A percentile compares a stretch with the other conserved stretches of the same genome.
Evolutionary conservation across 2,888 invertebrate species (phyloP).

Genomic region (Amiota communis): DNA sequence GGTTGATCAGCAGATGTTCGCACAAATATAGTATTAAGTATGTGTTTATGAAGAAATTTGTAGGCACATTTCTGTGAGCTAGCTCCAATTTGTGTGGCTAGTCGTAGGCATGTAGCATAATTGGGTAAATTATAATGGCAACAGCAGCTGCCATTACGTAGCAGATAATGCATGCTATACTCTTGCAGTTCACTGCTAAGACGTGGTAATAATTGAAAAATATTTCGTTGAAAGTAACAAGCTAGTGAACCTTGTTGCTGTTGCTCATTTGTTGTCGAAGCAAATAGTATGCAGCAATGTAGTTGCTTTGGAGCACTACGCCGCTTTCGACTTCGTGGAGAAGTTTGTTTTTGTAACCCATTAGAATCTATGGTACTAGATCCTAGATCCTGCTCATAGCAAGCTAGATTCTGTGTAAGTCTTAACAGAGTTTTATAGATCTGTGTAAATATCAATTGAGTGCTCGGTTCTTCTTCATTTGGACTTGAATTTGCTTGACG

Average conservation of each 20-base stretch:
- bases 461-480: slow-evolving; percentile 2
- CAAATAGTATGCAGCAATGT: slow-evolving; percentile 50
- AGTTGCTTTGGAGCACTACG: slow-evolving; percentile 52
- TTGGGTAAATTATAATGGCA: slow-evolving; percentile 67
- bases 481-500: slow-evolving; percentile 32
- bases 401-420: slow-evolving; percentile 64
- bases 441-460: slow-evolving; percentile 46
- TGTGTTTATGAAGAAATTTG: slow-evolving; percentile 65
- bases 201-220: slow-evolving; percentile 61
- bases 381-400: slow-evolving; percentile 55
- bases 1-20: slow-evolving; percentile 32
- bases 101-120: slow-evolving; percentile 57
- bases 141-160: slow-evolving; percentile 69
- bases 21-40: slow-evolving; percentile 64
- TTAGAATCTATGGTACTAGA: slow-evolving; percentile 48
- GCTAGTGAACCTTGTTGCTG: slow-evolving; percentile 52
- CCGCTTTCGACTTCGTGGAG: slow-evolving; percentile 46
- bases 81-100: slow-evolving; percentile 51
- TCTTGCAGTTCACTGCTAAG: slow-evolving; percentile 60
- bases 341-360: slow-evolving; percentile 44
- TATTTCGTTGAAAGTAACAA: slow-evolving; percentile 69
- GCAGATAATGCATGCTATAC: slow-evolving; percentile 61
- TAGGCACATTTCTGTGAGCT: slow-evolving; percentile 66
- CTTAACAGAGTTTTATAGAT: slow-evolving; percentile 63
- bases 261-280: slow-evolving; percentile 34